These are phyloP conservation scores for Octodon degus DNA, from an alignment of 2,113 vertebrate species.

Conservation along the genomic window DNA sequence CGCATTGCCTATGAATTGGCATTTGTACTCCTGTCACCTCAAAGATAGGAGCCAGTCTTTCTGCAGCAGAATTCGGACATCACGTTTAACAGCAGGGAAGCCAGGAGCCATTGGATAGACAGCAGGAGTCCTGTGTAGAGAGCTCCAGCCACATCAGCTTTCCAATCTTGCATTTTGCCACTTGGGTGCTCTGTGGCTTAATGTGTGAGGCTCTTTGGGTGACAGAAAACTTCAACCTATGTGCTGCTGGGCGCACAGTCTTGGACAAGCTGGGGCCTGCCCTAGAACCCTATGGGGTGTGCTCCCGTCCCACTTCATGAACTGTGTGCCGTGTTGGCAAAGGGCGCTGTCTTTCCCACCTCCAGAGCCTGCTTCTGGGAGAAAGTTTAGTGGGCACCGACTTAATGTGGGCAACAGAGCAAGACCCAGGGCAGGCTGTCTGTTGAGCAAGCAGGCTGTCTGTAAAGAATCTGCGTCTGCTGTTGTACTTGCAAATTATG, in stretches of 20 bases:
- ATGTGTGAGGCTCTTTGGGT: background rate
- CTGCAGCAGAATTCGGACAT: background rate
- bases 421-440: background rate
- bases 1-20: conserved; percentile 78
- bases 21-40: conserved; percentile 66
- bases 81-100: background rate
- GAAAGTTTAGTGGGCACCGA: conserved; percentile 66
- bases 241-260: background rate
- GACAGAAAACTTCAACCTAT: background rate
- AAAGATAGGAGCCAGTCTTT: background rate
- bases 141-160: background rate
- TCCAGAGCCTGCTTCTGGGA: conserved; percentile 55
- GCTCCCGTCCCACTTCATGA: background rate
- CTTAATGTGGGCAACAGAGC: background rate
- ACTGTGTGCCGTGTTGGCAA: conserved; percentile 58
- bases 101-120: conserved; percentile 13
- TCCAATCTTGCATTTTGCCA: conserved; percentile 46
- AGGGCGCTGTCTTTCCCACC: background rate
- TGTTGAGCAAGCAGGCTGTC: background rate
- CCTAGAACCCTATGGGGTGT: background rate
- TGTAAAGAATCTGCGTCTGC: background rate
- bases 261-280: conserved; percentile 67
- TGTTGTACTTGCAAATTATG: conserved; percentile 78
- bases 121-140: background rate
- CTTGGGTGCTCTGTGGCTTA: conserved; percentile 33